These are phyloP conservation scores for Anniella stebbinsi DNA, from an alignment of 2,797 vertebrate genomes.

Conservation along the genomic window DNA sequence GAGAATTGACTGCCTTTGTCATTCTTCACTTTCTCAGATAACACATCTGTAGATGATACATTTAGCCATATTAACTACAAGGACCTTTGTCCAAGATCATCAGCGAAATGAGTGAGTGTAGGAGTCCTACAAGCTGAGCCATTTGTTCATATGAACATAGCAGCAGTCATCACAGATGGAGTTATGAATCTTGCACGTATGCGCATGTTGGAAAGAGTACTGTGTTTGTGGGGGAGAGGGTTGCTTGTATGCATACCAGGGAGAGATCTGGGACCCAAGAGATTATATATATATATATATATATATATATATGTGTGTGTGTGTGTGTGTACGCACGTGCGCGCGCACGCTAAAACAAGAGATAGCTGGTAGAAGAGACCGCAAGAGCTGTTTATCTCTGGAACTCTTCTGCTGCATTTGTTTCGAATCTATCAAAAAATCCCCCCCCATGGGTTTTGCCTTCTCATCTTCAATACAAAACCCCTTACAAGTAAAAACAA, in stretches of 20 bases:
- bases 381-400: neutral
- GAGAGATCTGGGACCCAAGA: neutral
- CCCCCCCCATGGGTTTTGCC: neutral
- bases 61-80: constrained; percentile 51
- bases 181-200: neutral
- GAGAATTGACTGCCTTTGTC: constrained; percentile 67
- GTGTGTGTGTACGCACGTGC: no score
- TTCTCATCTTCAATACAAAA: constrained; percentile 5
- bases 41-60: constrained; percentile 62
- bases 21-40: constrained; percentile 60
- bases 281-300: no score
- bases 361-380: neutral
- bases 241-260: neutral
- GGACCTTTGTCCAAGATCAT: constrained; percentile 42
- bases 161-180: neutral
- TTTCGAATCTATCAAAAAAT: neutral
- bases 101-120: rapidly evolving
- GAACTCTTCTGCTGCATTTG: neutral
- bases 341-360: neutral
- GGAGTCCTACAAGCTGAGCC: neutral
- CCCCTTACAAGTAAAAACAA: neutral
- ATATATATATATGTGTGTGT: neutral
- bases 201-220: neutral
- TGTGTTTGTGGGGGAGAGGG: neutral
- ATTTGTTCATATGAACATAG: neutral